These are phyloP conservation scores for Malacoctenus gilli DNA, from an alignment of 2,797 vertebrate species.

Conservation along the genomic window DNA sequence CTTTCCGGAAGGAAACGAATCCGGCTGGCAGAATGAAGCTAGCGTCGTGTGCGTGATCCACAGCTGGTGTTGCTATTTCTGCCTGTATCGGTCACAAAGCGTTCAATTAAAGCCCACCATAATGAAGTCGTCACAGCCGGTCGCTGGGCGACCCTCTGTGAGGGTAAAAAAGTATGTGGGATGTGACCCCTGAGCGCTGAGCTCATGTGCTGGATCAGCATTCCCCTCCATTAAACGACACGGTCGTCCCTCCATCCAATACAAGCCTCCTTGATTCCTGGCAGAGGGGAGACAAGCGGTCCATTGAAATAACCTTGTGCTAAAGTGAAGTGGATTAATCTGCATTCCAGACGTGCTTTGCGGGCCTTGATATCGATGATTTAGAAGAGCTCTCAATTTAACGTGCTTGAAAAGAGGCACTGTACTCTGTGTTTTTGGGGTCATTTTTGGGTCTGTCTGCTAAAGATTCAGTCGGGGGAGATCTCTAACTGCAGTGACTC, in stretches of 20 bases:
- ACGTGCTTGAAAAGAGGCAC: background rate
- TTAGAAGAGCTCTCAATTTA: constrained; percentile 11
- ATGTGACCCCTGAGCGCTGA: constrained; percentile 31
- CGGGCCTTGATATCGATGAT: constrained; percentile 25
- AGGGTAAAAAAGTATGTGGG: too few relatives aligned
- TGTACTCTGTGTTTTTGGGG: constrained; percentile 15
- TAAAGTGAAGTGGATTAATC: constrained; percentile 33
- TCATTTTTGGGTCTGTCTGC: constrained; percentile 76
- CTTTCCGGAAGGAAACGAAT: constrained; percentile 18
- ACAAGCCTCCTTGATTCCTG: constrained; percentile 55
- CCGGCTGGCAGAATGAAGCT: constrained; percentile 1
- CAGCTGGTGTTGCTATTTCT: constrained; percentile 51
- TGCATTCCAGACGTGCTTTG: constrained; percentile 42
- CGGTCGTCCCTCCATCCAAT: constrained; percentile 36
- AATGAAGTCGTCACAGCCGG: constrained; percentile 18
- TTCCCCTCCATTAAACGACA: constrained; percentile 43
- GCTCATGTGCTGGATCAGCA: constrained; percentile 55
- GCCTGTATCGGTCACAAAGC: constrained; percentile 30
- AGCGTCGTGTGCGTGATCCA: constrained; percentile 7
- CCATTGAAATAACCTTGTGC: constrained; percentile 54
- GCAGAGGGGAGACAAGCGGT: constrained; percentile 50
- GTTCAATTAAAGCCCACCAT: constrained; percentile 36
- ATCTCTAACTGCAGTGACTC: constrained; percentile 76
- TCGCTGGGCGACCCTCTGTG: constrained; percentile 8
- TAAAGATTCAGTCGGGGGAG: constrained; percentile 69